Conservation (phyloP, 1,140 invertebrate species). For the Drosophila neocordata region DNA sequence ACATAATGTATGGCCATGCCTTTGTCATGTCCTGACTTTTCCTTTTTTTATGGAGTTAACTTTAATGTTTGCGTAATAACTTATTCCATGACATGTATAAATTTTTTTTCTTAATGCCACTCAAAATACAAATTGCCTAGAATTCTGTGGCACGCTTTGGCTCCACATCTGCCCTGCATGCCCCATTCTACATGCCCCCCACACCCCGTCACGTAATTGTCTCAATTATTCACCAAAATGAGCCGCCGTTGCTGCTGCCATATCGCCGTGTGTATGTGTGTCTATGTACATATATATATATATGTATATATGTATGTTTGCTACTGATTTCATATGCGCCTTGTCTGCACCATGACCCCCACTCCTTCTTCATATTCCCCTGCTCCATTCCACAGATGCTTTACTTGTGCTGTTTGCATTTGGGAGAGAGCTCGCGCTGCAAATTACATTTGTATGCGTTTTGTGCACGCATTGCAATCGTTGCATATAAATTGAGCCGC, state of each 20-base stretch:
- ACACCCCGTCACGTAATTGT: conserved; percentile 59
- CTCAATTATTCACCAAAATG: conserved; percentile 80
- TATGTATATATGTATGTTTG: conserved; percentile 44
- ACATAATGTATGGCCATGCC: not conserved
- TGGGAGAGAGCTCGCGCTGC: conserved; percentile 58
- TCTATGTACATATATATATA: conserved; percentile 7
- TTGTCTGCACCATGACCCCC: conserved; percentile 47
- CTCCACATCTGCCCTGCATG: conserved; percentile 23
- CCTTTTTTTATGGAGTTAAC: not conserved
- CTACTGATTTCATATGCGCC: conserved; percentile 73
- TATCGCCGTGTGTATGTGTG: conserved; percentile 29
- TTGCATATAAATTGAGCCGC: conserved; percentile 77
- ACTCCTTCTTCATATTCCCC: too few species aligned
- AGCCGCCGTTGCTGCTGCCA: conserved; percentile 68
- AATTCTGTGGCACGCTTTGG: conserved; percentile 35
- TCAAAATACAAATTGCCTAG: conserved; percentile 58
- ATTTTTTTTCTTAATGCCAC: conserved; percentile 51
- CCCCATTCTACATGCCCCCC: conserved; percentile 29
- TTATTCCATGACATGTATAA: conserved; percentile 6
- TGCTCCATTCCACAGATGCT: not conserved
- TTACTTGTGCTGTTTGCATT: conserved; percentile 58
- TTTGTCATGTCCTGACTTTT: not conserved
- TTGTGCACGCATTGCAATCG: conserved; percentile 78
- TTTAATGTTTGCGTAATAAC: conserved; percentile 6
- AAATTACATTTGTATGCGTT: conserved; percentile 81